A percentile compares a stretch with the other conserved stretches of the same genome.
Conservation (phyloP, 2,888 invertebrate genomes). For the Mylabris sibirica region DNA sequence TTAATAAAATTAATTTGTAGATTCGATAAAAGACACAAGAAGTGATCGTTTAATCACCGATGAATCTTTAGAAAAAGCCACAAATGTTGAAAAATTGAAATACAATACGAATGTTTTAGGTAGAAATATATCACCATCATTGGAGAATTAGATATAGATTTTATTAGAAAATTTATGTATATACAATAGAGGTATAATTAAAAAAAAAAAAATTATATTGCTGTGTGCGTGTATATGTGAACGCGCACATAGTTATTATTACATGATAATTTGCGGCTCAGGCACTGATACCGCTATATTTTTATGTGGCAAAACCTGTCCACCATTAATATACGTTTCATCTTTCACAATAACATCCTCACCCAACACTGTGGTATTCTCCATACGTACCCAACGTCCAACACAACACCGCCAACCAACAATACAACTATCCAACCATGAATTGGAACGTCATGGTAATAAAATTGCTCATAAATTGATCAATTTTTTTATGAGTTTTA, state of each 20-base stretch:
- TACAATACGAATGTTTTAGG: slow-evolving; percentile 73
- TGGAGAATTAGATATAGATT: slow-evolving; percentile 54
- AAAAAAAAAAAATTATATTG: background rate
- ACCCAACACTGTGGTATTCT: slow-evolving; percentile 96
- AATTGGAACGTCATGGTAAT: too few relatives aligned
- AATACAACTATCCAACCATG: slow-evolving; percentile 96
- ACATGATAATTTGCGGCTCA: slow-evolving; percentile 99
- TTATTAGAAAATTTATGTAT: slow-evolving; percentile 4
- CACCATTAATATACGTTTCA: slow-evolving; percentile 97
- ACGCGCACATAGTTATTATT: too few relatives aligned
- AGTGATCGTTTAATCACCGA: slow-evolving; percentile 72
- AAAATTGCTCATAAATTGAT: too few relatives aligned
- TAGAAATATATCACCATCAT: slow-evolving; percentile 72
- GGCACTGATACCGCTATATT: slow-evolving; percentile 89
- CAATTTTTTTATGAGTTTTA: too few relatives aligned
- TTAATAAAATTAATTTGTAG: slow-evolving; percentile 56
- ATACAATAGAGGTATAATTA: background rate
- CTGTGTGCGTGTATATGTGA: too few relatives aligned
- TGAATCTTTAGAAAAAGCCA: slow-evolving; percentile 65
- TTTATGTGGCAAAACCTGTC: slow-evolving; percentile 92
- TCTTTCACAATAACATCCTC: slow-evolving; percentile 99
- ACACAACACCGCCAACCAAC: slow-evolving; percentile 96
- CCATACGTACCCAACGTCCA: slow-evolving; percentile 98
- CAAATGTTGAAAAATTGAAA: slow-evolving; percentile 72
- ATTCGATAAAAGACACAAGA: slow-evolving; percentile 77